Evolutionary conservation across 2,113 vertebrate genomes (phyloP).

Genomic region (Uropsilus gracilis): DNA sequence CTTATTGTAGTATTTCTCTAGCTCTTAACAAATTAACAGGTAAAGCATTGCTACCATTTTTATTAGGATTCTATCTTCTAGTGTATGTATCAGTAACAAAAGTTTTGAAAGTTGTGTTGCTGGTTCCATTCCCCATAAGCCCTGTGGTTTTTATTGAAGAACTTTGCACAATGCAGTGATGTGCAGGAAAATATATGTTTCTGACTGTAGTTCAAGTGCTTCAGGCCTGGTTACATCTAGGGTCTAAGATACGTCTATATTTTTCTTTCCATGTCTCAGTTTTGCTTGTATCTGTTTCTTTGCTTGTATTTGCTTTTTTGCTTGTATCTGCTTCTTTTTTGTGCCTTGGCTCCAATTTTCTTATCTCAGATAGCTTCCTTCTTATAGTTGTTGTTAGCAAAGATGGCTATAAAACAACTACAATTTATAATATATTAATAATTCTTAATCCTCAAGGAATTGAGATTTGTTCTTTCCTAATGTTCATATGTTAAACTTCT

Average conservation of each 20-base stretch:
- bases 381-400: background rate
- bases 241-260: background rate
- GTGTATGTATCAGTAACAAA: background rate
- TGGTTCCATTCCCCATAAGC: background rate
- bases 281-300: background rate
- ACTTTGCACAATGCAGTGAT: background rate
- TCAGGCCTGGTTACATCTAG: background rate
- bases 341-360: constrained; percentile 22
- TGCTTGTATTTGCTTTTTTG: too few species aligned
- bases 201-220: background rate
- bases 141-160: constrained; percentile 27
- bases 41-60: constrained; percentile 42
- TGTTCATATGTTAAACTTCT: constrained; percentile 2
- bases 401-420: constrained; percentile 9
- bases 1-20: constrained; percentile 23
- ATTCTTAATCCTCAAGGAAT: background rate
- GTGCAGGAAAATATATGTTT: background rate
- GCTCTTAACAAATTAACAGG: background rate
- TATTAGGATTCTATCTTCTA: constrained; percentile 35
- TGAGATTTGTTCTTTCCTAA: constrained; percentile 7
- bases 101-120: background rate
- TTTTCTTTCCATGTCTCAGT: background rate
- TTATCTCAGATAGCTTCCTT: constrained; percentile 1
- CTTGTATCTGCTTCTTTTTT: constrained; percentile 17
- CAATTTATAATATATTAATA: constrained; percentile 36